Evolutionary conservation across 2,797 vertebrate species (phyloP).

Genomic region (Poecilia gillii): DNA sequence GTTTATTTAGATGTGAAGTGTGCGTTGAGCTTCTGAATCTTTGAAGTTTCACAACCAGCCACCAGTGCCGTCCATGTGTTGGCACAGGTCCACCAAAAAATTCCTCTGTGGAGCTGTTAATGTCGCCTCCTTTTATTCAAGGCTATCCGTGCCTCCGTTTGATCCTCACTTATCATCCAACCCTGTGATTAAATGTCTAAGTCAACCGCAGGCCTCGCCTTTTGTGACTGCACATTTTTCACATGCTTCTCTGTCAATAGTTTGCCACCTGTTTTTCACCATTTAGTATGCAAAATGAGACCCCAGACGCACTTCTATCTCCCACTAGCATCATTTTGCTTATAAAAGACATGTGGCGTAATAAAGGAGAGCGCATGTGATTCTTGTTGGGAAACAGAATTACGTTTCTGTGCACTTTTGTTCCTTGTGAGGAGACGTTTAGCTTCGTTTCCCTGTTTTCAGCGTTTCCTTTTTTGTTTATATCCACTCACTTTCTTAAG

Average conservation of each 20-base stretch:
- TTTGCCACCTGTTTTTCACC: constrained; percentile 80
- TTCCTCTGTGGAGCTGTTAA: constrained; percentile 60
- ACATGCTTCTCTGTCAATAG: constrained; percentile 80
- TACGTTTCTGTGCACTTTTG: neutral
- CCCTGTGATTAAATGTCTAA: constrained; percentile 78
- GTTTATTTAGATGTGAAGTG: constrained; percentile 6
- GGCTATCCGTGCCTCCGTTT: constrained; percentile 66
- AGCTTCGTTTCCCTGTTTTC: neutral
- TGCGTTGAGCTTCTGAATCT: constrained; percentile 21
- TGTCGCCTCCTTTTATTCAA: constrained; percentile 62
- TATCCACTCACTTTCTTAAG: neutral
- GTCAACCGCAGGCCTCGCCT: constrained; percentile 69
- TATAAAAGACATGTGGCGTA: constrained; percentile 16
- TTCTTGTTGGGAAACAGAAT: neutral
- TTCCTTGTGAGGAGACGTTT: neutral
- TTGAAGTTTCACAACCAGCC: constrained; percentile 20
- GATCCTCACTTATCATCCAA: constrained; percentile 76
- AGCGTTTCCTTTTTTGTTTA: neutral
- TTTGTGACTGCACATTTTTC: constrained; percentile 83
- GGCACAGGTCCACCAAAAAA: constrained; percentile 54
- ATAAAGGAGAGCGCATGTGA: neutral
- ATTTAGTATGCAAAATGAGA: constrained; percentile 69
- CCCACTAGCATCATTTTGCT: neutral
- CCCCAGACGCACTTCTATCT: constrained; percentile 33
- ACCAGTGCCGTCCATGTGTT: constrained; percentile 43